phyloP scores from a whole-genome alignment of 2,113 vertebrate genomes.

The Malurus alboscapulatus region DNA sequence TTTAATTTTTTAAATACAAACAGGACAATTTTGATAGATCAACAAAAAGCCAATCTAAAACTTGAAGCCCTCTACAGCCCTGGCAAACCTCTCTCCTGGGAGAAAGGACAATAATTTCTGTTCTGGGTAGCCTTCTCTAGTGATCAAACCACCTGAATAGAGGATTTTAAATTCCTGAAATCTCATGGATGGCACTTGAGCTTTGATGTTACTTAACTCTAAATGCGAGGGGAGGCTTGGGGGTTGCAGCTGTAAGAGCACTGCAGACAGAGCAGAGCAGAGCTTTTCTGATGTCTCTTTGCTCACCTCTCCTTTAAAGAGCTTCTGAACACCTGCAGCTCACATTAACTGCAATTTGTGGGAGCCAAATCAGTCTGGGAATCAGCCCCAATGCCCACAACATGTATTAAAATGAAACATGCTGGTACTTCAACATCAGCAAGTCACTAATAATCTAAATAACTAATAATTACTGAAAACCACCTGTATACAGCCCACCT shows the following conservation, averaged over 20 bases:
- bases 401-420: background rate
- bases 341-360: background rate
- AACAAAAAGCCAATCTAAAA: background rate
- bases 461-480: slow-evolving; percentile 29
- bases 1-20: background rate
- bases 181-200: background rate
- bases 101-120: background rate
- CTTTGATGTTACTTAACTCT: background rate
- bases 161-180: background rate
- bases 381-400: background rate
- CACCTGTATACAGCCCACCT: background rate
- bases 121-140: background rate
- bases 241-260: background rate
- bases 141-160: background rate
- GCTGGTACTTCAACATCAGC: background rate
- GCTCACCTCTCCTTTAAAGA: background rate
- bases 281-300: background rate
- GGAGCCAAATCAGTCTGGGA: background rate
- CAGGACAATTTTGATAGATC: background rate
- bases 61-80: background rate
- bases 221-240: accelerated
- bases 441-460: slow-evolving; percentile 6
- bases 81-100: background rate
- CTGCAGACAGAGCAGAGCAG: background rate
- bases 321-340: slow-evolving; percentile 43